These are phyloP conservation scores for Sphaerolaimus hirsutus DNA, from an alignment of 2,888 invertebrate genomes.

Conservation along the genomic window DNA sequence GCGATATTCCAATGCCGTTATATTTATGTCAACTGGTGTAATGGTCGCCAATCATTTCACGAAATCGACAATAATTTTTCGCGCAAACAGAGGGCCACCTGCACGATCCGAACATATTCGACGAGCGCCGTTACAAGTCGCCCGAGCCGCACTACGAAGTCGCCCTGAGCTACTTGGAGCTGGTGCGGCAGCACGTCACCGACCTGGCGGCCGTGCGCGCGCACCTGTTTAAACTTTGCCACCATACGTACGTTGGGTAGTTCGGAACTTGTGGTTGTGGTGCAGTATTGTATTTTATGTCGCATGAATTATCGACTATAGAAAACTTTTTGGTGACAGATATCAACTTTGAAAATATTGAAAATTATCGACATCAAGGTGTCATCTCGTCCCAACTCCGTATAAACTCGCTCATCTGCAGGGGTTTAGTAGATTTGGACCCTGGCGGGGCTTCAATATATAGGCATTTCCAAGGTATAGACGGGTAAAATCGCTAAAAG, in stretches of 20 bases:
- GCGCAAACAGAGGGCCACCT: conserved; percentile 60
- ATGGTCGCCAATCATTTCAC: not conserved
- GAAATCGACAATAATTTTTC: not conserved
- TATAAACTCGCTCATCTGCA: not conserved
- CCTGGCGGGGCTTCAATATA: no score
- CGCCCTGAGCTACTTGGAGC: conserved; percentile 58
- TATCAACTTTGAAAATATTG: no score
- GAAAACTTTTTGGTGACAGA: no score
- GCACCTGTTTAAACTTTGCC: conserved; percentile 82
- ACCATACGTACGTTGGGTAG: conserved; percentile 43
- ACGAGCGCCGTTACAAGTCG: conserved; percentile 19
- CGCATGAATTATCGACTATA: not conserved
- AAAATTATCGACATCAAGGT: no score
- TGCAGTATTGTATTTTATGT: not conserved
- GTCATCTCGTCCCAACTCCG: not conserved
- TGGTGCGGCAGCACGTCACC: conserved; percentile 57
- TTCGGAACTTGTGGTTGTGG: not conserved
- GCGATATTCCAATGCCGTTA: no score
- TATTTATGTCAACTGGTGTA: no score
- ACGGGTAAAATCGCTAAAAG: no score
- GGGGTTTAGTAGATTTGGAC: not conserved
- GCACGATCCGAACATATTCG: conserved; percentile 81
- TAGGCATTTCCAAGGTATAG: no score
- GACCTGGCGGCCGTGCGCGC: conserved; percentile 70
- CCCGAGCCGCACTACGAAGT: conserved; percentile 47